phyloP scores from a whole-genome alignment of 2,888 invertebrate genomes.

The Hedya salicella region DNA sequence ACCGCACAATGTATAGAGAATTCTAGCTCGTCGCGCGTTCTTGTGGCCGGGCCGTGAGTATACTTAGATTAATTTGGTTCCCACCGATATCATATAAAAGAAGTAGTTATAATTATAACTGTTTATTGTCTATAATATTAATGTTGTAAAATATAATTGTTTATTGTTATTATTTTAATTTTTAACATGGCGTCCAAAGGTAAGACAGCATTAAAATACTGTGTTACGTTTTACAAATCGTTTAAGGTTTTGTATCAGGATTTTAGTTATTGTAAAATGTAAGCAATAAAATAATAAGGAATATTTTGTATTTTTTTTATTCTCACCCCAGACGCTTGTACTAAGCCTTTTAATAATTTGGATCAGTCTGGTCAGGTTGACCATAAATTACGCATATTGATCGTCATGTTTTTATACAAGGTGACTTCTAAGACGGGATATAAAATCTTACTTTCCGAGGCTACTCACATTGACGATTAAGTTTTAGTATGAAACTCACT shows the following conservation, averaged over 20 bases:
- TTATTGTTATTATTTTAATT: constrained; percentile 37
- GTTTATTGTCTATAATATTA: constrained; percentile 8
- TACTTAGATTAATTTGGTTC: constrained; percentile 1
- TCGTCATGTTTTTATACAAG: too few relatives aligned
- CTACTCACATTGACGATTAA: too few relatives aligned
- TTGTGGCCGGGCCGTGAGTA: too few relatives aligned
- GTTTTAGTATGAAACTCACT: too few relatives aligned
- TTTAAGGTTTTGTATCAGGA: constrained; percentile 34
- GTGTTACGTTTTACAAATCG: constrained; percentile 24
- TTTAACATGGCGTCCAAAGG: constrained; percentile 17
- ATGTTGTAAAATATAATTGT: constrained; percentile 31
- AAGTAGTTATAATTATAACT: constrained; percentile 1
- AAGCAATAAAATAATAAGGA: constrained; percentile 39
- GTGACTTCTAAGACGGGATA: too few relatives aligned
- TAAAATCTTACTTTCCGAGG: too few relatives aligned
- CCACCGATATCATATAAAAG: constrained; percentile 10
- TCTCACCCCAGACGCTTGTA: too few relatives aligned
- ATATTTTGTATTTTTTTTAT: constrained; percentile 3
- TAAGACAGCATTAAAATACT: background rate
- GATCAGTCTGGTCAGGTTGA: too few relatives aligned
- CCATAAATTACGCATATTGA: too few relatives aligned
- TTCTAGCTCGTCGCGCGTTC: too few relatives aligned
- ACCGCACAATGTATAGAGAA: too few relatives aligned
- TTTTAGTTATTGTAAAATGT: constrained; percentile 32
- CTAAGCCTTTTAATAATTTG: too few relatives aligned